Conservation (phyloP, 1,140 invertebrate species). For the Rhysida immarginata region DNA sequence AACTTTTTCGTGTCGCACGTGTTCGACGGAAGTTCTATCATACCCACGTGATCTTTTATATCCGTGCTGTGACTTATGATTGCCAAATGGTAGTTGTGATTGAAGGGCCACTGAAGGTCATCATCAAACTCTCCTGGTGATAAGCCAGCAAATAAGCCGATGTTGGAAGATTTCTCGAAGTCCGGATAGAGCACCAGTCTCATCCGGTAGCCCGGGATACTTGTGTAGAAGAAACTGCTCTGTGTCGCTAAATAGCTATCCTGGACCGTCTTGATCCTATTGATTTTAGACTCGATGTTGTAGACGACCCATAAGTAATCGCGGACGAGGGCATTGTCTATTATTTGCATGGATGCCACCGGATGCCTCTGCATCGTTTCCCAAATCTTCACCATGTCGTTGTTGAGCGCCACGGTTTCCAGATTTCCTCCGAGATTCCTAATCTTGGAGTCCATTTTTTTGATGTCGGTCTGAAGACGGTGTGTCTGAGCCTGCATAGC, state of each 20-base stretch:
- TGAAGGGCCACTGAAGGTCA: constrained; percentile 2
- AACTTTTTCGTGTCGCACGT: background rate
- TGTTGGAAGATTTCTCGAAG: background rate
- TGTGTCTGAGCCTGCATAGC: no score
- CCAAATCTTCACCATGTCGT: no score
- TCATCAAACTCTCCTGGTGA: constrained; percentile 2
- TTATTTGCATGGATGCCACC: background rate
- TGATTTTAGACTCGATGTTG: constrained; percentile 1
- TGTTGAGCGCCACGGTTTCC: no score
- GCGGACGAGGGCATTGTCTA: background rate
- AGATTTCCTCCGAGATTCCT: no score
- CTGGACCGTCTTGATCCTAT: background rate
- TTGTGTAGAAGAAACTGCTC: background rate
- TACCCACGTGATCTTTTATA: background rate
- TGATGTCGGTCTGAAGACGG: no score
- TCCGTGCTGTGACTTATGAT: background rate
- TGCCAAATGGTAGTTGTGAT: background rate
- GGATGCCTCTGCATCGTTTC: background rate
- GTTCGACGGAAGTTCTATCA: background rate
- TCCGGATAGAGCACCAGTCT: background rate
- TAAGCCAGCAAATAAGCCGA: background rate
- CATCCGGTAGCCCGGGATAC: background rate
- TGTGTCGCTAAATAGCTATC: background rate
- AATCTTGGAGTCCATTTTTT: no score
- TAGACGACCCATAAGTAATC: constrained; percentile 2